Conservation (phyloP, 2,797 vertebrate species). For the Sparus aurata region DNA sequence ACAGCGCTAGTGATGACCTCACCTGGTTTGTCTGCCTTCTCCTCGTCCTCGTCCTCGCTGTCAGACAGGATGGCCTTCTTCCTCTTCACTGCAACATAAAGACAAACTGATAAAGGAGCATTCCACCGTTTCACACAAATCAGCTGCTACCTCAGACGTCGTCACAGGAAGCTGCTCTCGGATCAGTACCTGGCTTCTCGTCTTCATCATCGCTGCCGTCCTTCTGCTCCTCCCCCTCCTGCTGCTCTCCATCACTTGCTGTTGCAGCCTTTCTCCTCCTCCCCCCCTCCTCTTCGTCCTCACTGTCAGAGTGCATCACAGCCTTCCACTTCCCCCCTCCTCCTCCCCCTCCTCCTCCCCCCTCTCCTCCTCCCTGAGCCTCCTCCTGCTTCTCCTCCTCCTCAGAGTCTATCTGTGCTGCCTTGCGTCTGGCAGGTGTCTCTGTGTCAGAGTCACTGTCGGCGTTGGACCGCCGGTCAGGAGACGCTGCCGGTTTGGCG, state of each 20-base stretch:
- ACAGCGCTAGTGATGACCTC: too few relatives aligned
- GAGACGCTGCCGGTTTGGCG: constrained; percentile 63
- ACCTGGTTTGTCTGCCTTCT: constrained; percentile 77
- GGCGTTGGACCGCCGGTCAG: constrained; percentile 79
- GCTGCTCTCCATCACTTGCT: constrained; percentile 85
- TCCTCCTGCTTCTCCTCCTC: constrained; percentile 81
- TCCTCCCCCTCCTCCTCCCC: constrained; percentile 59
- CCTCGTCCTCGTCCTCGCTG: constrained; percentile 91
- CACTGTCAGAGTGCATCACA: constrained; percentile 87
- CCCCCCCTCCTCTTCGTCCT: constrained; percentile 80
- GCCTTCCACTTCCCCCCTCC: constrained; percentile 80
- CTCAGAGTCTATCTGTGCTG: constrained; percentile 83
- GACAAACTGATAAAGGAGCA: not conserved
- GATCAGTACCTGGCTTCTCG: constrained; percentile 84
- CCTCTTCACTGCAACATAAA: constrained; percentile 87
- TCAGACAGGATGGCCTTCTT: constrained; percentile 94
- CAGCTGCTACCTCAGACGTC: too few relatives aligned
- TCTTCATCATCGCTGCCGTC: constrained; percentile 89
- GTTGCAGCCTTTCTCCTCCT: constrained; percentile 62
- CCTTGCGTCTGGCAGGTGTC: constrained; percentile 71
- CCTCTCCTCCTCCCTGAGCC: constrained; percentile 54
- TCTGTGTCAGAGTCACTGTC: constrained; percentile 86
- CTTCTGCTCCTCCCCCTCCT: constrained; percentile 70
- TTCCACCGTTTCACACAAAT: too few relatives aligned
- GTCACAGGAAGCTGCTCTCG: not conserved